phyloP scores from a whole-genome alignment of 2,113 vertebrate genomes.

The Chlamydotis undulata region DNA sequence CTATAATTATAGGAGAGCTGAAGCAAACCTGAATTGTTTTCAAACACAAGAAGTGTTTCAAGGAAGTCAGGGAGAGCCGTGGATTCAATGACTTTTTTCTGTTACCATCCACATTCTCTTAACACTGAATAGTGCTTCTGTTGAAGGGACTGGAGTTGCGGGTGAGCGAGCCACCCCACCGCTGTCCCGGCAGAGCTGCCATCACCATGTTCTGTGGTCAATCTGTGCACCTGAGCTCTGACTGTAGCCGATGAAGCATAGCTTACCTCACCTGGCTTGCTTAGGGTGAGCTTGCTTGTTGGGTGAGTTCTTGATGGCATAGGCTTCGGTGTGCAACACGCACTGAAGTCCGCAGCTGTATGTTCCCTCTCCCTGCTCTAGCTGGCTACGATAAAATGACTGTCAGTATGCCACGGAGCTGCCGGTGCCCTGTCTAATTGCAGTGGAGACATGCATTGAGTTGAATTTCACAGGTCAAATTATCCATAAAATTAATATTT shows the following conservation, averaged over 20 bases:
- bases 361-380: neutral
- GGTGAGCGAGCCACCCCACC: neutral
- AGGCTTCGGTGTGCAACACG: accelerated
- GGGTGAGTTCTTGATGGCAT: neutral
- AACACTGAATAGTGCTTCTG: neutral
- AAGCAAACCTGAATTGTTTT: neutral
- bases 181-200: neutral
- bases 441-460: neutral
- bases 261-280: neutral
- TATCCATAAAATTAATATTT: neutral
- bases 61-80: neutral
- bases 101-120: neutral
- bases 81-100: neutral
- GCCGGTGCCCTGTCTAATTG: neutral
- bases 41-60: neutral
- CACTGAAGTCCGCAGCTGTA: accelerated
- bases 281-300: neutral
- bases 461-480: neutral
- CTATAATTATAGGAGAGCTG: neutral
- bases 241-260: accelerated
- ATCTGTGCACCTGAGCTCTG: neutral
- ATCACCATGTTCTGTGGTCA: accelerated
- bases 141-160: accelerated
- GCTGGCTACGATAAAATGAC: accelerated
- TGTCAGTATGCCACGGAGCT: accelerated